Base-by-base conservation (phyloP, 2,113 vertebrate species). In the Corythoichthys intestinalis region DNA sequence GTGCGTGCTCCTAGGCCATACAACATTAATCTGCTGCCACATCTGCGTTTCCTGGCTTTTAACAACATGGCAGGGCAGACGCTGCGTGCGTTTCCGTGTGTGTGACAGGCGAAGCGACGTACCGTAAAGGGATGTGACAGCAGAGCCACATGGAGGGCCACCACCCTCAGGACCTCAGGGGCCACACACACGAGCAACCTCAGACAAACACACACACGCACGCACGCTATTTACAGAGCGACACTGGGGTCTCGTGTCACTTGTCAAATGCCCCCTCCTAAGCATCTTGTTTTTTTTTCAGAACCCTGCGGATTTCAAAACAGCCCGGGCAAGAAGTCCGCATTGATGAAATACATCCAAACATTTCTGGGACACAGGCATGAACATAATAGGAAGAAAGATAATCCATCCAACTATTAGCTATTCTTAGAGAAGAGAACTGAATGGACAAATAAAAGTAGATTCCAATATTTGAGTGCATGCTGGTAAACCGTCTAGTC, bases 1-100 rank as follows among this genome's bases (percentile, higher is more conserved):
- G 3, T 79, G 83, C 44, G 60, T 72, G 75, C 68, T 85, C 70
- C 57, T 72, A 71, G 84, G 79, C 84, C 84, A 88, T 90, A 85
- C 86, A 89, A 88, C 83, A 88, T 92, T 90, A 88, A 91, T 90
- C 87, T 85, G 78, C 85, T 88, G 88, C 88, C 76, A 88, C 87
- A 87, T 90, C 87, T 90, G 86, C 73, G 84, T 77, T 78, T 86
- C 85, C 84, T 79, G 81, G 74, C 83, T 88, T 84, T 87, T 87
- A 88, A 79, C 78, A 88, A 90, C 70, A 81, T 84, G 89, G 86
- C 88, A 90, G 85, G 80, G 82, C 61, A 59, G 78, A 78, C 74
- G 63, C 69, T 35, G 65, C 65, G 77, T 69, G 72, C 4, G 54
- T 56, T 46, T 76, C 50, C 38, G 72, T 82, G 84, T 74, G 83